A percentile compares a stretch with the other conserved stretches of the same genome.
Conservation (phyloP, 2,113 vertebrate species). For the Cochlearius cochlearius region DNA sequence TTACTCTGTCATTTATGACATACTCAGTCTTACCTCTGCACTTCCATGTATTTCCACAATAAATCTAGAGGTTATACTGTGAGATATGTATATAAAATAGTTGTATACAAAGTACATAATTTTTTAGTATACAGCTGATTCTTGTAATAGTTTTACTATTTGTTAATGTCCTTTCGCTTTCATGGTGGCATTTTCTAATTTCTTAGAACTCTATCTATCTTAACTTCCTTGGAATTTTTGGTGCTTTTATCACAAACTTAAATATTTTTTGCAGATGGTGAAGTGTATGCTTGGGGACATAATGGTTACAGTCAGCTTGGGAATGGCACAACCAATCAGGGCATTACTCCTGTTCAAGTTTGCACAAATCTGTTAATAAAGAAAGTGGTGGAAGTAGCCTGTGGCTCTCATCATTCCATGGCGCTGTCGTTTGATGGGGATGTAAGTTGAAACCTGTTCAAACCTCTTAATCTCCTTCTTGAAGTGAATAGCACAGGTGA, state of each 20-base stretch:
- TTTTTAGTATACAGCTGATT: not conserved
- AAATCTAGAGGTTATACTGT: not conserved
- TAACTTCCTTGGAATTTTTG: not conserved
- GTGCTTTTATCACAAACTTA: not conserved
- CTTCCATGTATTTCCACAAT: not conserved
- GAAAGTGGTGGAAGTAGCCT: slow-evolving; percentile 89
- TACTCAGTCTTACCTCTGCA: not conserved
- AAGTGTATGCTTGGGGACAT: slow-evolving; percentile 95
- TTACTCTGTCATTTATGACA: not conserved
- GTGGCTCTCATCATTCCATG: slow-evolving; percentile 97
- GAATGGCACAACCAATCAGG: slow-evolving; percentile 92
- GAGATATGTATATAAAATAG: not conserved
- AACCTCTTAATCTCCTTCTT: not conserved
- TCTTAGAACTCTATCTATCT: not conserved
- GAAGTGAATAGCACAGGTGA: not conserved
- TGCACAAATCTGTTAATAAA: slow-evolving; percentile 88
- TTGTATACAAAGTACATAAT: not conserved
- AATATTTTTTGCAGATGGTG: slow-evolving; percentile 83
- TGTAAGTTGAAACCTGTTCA: slow-evolving; percentile 75
- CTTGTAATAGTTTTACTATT: not conserved
- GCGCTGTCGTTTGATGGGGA: slow-evolving; percentile 90
- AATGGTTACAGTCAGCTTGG: slow-evolving; percentile 97
- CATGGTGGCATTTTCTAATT: not conserved
- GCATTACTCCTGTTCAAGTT: slow-evolving; percentile 87
- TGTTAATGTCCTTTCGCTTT: not conserved